A percentile compares a stretch with the other conserved stretches of the same genome.
Evolutionary conservation across 2,113 vertebrate genomes (phyloP).

Genomic region (Podilymbus podiceps): DNA sequence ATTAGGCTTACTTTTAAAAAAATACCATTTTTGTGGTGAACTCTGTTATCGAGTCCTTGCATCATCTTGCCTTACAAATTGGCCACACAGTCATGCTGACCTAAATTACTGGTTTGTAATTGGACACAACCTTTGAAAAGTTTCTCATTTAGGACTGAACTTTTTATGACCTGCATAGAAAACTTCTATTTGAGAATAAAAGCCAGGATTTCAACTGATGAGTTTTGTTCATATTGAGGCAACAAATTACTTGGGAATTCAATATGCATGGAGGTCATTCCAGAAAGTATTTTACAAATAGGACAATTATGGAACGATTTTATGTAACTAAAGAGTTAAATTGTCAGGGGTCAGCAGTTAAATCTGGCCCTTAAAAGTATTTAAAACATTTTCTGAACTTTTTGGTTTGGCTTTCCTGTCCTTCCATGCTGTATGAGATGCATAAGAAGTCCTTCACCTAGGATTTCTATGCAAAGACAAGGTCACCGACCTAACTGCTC

Average conservation of each 20-base stretch:
- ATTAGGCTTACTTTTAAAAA: not conserved
- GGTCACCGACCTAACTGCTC: not conserved
- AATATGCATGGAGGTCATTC: not conserved
- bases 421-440: not conserved
- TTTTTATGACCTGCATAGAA: slow-evolving; percentile 29
- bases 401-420: not conserved
- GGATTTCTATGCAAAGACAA: not conserved
- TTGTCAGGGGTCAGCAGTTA: not conserved
- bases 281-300: not conserved
- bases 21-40: not conserved
- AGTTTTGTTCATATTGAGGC: not conserved
- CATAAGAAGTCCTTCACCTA: not conserved
- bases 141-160: slow-evolving; percentile 42
- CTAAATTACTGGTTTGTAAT: slow-evolving; percentile 48
- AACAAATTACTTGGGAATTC: not conserved
- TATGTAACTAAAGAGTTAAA: not conserved
- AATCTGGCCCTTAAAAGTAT: not conserved
- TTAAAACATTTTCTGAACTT: not conserved
- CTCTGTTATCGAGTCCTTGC: not conserved
- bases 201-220: not conserved
- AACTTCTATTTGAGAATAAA: not conserved
- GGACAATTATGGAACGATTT: not conserved
- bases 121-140: not conserved
- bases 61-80: slow-evolving; percentile 36
- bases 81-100: not conserved